Evolutionary conservation across 2,113 vertebrate genomes (phyloP).

Genomic region (Cyanoramphus novaezelandiae): DNA sequence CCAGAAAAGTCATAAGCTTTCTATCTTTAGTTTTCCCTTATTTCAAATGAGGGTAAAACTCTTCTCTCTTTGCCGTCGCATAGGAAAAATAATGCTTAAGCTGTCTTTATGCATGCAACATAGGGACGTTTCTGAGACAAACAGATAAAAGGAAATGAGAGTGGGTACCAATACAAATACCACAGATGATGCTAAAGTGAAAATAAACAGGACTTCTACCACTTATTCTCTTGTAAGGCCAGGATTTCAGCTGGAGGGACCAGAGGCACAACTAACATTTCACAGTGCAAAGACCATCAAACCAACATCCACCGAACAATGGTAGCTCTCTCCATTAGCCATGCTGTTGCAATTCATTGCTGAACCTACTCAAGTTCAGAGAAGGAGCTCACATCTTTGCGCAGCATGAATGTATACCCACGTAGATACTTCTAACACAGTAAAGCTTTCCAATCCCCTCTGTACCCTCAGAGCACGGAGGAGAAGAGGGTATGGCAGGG

Average conservation of each 20-base stretch:
- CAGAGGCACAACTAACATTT: background rate
- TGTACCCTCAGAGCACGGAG: fast-evolving
- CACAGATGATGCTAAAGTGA: background rate
- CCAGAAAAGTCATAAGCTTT: slow-evolving; percentile 32
- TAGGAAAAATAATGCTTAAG: background rate
- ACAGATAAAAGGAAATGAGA: background rate
- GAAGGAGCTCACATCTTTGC: background rate
- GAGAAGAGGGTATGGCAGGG: background rate
- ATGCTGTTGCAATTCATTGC: fast-evolving
- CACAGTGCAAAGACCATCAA: background rate
- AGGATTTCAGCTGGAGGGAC: background rate
- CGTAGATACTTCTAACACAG: fast-evolving
- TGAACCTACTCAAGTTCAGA: background rate
- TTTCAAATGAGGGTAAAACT: background rate
- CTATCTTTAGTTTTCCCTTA: slow-evolving; percentile 49
- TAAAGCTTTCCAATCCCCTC: background rate
- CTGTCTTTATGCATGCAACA: background rate
- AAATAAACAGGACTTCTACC: background rate
- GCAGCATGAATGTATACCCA: fast-evolving
- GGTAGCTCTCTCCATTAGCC: background rate
- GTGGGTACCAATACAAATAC: fast-evolving
- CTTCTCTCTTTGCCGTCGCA: background rate
- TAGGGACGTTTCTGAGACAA: background rate
- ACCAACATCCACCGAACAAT: background rate
- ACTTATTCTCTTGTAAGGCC: background rate